Evolutionary conservation across 2,888 invertebrate species (phyloP), one percentile per base, ranked within the genome.

Genomic region (Synanthedon andrenaeformis): DNA sequence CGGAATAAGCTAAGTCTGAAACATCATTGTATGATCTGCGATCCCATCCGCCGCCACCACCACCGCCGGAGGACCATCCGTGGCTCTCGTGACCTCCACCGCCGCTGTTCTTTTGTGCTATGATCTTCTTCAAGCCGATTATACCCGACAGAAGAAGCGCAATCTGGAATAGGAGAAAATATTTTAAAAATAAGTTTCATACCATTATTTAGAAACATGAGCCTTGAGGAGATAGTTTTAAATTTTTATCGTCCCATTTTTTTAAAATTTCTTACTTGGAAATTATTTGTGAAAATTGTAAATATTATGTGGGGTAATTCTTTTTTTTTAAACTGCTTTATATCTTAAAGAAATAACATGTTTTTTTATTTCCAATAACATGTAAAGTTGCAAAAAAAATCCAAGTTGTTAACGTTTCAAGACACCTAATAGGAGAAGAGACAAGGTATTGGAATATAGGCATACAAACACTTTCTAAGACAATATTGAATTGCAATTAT

Each of bases 121-220:
- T 88, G 42, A 95, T 82, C 76, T 95, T 96, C 89, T 96, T 95
- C 51, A 95, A 76, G 0, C 93, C 92, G 66, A 95, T 94, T 70
- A 95, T 94, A 58, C 94, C 92, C 3, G 95, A 91, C 45, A 96
- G 82, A 8, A 95, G 90, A 1, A 96, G 83, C 0, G 95, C 95
- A 64, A 96, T 94, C 88, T 93, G 92, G 56, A 92, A 91, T 6
- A 35, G 69, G 51, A 55, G 49, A 54, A 42, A 53, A 54, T 10
- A 42, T 12, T 4, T 35, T 28, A 48, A 14, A 49, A 49, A 6
- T 23, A 52, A 19, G 17, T 19, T 14, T 19, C 8, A 28, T 19
- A 19, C 19, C 19, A 19, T 19, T 19, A 14, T 14, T 14, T 12
- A 14, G n/a, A 45, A 45, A 14, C 13, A 45, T 12, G 45, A n/a